phyloP scores from a whole-genome alignment of 1,140 invertebrate genomes.

The Chironomus tepperi region DNA sequence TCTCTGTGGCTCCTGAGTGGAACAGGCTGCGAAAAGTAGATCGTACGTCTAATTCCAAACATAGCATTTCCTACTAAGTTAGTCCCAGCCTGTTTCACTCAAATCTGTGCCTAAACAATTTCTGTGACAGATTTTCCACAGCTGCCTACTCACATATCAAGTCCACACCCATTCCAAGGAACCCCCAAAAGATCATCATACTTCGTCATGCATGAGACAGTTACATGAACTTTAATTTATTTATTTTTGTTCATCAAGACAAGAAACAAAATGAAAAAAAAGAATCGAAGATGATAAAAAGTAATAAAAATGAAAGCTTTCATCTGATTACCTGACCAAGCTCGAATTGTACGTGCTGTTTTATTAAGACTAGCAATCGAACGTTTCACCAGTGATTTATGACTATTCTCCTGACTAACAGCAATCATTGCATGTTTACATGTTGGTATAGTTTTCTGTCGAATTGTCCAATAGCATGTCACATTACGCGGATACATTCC shows the following conservation, averaged over 20 bases:
- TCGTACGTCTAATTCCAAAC: too few relatives aligned
- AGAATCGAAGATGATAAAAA: neutral
- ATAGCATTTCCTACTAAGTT: too few relatives aligned
- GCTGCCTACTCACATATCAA: neutral
- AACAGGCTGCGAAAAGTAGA: too few relatives aligned
- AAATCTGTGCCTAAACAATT: too few relatives aligned
- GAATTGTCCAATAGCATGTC: constrained; percentile 68
- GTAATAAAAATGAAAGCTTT: neutral
- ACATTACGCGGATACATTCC: constrained; percentile 84
- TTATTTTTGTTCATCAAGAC: too few relatives aligned
- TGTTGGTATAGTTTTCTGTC: constrained; percentile 72
- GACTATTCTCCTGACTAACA: constrained; percentile 59
- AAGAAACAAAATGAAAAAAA: too few relatives aligned
- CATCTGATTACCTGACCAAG: constrained; percentile 49
- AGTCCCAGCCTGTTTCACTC: too few relatives aligned
- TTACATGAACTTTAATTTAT: too few relatives aligned
- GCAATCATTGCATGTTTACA: constrained; percentile 85
- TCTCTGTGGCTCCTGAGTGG: too few relatives aligned
- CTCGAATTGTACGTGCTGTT: constrained; percentile 56
- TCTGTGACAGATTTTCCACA: too few relatives aligned
- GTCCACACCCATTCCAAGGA: neutral
- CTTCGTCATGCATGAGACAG: too few relatives aligned
- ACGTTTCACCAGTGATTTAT: constrained; percentile 62
- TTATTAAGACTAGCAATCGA: constrained; percentile 48
- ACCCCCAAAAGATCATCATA: too few relatives aligned